Conservation (phyloP, 2,113 vertebrate species). For the Oxyruncus cristatus region DNA sequence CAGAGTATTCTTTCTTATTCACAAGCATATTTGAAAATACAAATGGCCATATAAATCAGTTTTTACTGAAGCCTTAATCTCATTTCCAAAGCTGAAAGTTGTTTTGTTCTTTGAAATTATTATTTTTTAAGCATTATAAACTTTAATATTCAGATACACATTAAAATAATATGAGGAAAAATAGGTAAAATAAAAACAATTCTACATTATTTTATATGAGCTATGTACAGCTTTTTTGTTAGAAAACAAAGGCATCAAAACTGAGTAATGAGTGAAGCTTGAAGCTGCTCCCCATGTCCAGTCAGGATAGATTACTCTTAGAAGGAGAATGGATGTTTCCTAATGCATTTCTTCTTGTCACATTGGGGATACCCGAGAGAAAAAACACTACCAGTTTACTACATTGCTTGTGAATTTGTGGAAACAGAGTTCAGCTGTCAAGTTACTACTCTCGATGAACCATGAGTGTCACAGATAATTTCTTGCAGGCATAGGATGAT, state of each 20-base stretch:
- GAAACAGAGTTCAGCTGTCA: neutral
- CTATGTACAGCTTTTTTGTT: neutral
- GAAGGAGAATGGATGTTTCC: neutral
- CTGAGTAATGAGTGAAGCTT: neutral
- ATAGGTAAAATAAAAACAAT: neutral
- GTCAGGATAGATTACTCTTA: neutral
- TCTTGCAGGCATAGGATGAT: neutral
- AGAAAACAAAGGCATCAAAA: neutral
- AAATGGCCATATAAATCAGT: neutral
- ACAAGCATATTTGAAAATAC: neutral
- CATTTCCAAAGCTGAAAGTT: neutral
- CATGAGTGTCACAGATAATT: neutral
- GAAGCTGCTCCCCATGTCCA: neutral
- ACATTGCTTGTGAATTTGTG: neutral
- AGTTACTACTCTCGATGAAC: neutral
- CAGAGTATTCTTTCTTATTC: conserved; percentile 6
- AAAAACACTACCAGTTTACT: neutral
- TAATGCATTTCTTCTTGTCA: neutral
- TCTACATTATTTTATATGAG: neutral
- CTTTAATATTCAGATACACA: neutral
- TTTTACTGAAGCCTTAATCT: neutral
- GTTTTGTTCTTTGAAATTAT: neutral
- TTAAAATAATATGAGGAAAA: neutral
- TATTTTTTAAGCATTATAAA: neutral
- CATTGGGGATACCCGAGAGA: neutral